Base-by-base conservation (phyloP, 1,140 invertebrate genomes). In the Nasonia vitripennis region DNA sequence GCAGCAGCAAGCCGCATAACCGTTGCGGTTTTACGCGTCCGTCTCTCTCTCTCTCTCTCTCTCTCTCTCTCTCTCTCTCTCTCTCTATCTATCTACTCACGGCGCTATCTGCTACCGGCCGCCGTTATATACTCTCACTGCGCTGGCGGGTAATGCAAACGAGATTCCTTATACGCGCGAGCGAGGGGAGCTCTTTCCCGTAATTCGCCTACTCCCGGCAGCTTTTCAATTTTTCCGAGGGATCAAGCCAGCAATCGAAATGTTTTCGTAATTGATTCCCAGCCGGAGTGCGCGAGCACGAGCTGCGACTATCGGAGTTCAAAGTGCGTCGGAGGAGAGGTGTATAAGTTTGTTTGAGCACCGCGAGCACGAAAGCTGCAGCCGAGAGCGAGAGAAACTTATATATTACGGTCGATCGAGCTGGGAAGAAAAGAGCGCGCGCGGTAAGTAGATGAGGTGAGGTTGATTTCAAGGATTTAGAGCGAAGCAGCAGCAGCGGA, bases 381-480 rank as follows among this genome's bases (percentile, higher is more conserved):
- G 27, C 27, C 41, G 6, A 45, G 10, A 45, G 41, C 41, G 41
- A 45, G 9, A 45, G 41, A 45, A 45, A 45, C 41, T 45, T 45
- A 45, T 45, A 10, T 45, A 9, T 45, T 45, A 45, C 10, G 55
- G 20, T 87, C 87, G 88, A 86, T 62, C 17, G 55, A 62, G 5
- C 27, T 27, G 27, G 55, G 87, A 84, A 83, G 85, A 85, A 80
- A 34, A 77, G 68, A 87, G 51, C 27, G 77, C 20, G 55, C 83
- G 27, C 62, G 10, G 62, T 67, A 17, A 34, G 68, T n/a, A 55
- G 83, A 55, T 78, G 62, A 79, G 75, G 86, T 78, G 62, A 82
- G 75, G 86, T 78, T 87, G 85, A 81, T 79, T 86, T 48, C 79
- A 81, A 88, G 87, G 87, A 87, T 87, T 87, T 87, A 89, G 87